phyloP scores from a whole-genome alignment of 2,113 vertebrate species.

The Aspiorhynchus laticeps region DNA sequence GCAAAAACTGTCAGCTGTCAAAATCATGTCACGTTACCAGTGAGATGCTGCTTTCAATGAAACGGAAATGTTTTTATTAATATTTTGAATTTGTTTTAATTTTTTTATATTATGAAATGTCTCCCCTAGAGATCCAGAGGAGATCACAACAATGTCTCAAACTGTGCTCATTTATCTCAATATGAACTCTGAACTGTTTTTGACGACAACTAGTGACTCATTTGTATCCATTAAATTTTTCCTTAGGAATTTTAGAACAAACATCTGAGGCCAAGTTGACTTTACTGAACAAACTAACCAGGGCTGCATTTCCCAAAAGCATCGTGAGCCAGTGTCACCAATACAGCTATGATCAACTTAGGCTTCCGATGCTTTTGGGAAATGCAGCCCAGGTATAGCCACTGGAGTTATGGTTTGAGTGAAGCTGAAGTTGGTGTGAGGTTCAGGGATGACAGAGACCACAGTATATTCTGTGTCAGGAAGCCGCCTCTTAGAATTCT shows the following conservation, averaged over 20 bases:
- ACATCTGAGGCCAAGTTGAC: neutral
- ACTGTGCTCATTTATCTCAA: neutral
- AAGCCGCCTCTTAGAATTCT: constrained; percentile 3
- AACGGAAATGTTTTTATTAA: neutral
- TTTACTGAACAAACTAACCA: neutral
- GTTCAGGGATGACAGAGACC: neutral
- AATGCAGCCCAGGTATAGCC: neutral
- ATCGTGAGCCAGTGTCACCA: too few species aligned
- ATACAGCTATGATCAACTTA: too few species aligned
- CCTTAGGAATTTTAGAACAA: neutral
- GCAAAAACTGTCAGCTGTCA: neutral
- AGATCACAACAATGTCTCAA: neutral
- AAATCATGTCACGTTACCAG: neutral
- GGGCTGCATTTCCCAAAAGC: neutral
- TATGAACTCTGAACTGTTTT: neutral
- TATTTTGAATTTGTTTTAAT: too few species aligned
- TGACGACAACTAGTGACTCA: neutral
- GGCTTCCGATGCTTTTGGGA: too few species aligned
- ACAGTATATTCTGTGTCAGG: neutral
- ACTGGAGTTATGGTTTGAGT: neutral
- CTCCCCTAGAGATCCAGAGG: neutral
- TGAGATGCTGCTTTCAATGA: neutral
- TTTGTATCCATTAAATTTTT: neutral
- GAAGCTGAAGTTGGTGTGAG: neutral
- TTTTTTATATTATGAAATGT: too few species aligned